A percentile compares a stretch with the other conserved stretches of the same genome.
Conservation (phyloP, 2,113 vertebrate genomes). For the Nibea coibor region DNA sequence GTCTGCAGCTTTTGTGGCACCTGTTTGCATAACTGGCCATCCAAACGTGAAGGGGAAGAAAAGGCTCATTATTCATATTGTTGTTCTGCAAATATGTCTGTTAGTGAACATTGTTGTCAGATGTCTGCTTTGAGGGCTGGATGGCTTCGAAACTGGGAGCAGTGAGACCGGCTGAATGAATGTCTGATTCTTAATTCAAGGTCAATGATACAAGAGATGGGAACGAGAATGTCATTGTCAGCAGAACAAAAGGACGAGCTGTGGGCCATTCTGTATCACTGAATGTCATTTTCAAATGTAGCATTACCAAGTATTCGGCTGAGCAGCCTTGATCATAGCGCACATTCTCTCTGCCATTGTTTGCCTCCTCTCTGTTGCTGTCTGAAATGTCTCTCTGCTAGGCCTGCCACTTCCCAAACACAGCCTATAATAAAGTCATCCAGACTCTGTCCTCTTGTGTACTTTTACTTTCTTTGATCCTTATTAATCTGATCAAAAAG, state of each 20-base stretch:
- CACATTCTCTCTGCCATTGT: not conserved
- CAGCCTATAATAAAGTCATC: not conserved
- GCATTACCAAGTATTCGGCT: conserved; percentile 18
- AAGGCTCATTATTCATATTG: conserved; percentile 24
- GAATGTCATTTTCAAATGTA: conserved; percentile 39
- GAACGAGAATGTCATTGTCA: conserved; percentile 43
- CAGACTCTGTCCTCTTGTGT: not conserved
- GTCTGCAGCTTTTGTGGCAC: conserved; percentile 9
- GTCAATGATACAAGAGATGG: conserved; percentile 38
- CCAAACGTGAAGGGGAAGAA: not conserved
- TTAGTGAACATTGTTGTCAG: conserved; percentile 37
- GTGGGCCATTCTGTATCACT: not conserved
- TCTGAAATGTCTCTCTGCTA: conserved; percentile 7
- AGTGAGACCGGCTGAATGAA: conserved; percentile 27
- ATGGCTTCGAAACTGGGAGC: conserved; percentile 22
- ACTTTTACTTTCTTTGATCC: conserved; percentile 20
- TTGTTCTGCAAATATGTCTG: conserved; percentile 37
- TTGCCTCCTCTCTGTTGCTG: conserved; percentile 5
- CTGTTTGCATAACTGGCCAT: conserved; percentile 36
- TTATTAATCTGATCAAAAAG: conserved; percentile 25
- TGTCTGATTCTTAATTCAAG: conserved; percentile 27
- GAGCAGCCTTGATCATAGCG: not conserved
- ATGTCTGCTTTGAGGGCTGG: conserved; percentile 32
- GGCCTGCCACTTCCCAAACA: not conserved
- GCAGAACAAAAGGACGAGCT: conserved; percentile 32